Percentiles rank a stretch among this genome's conserved stretches.
Evolutionary conservation across 2,797 vertebrate genomes (phyloP).

Genomic region (Acipenser transmontanus): DNA sequence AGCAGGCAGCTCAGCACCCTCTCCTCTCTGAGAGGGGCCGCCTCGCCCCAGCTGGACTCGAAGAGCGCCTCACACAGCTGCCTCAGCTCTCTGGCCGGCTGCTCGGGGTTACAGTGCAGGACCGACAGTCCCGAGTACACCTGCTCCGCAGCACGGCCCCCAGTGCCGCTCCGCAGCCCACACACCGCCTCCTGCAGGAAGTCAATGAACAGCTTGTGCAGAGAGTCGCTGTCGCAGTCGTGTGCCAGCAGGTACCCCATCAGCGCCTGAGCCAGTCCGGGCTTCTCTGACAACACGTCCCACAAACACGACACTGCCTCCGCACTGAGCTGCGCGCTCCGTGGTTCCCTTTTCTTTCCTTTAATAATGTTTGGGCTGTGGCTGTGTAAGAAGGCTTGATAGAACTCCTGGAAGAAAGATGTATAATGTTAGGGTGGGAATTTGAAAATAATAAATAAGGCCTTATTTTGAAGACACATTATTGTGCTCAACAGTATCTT

Average conservation of each 20-base stretch:
- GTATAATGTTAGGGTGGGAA: too few species aligned
- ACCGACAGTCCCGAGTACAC: slow-evolving; percentile 66
- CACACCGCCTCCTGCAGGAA: slow-evolving; percentile 64
- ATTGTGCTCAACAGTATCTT: too few species aligned
- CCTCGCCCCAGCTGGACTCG: slow-evolving; percentile 54
- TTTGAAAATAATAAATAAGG: too few species aligned
- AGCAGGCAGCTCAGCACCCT: slow-evolving; percentile 71
- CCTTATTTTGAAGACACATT: too few species aligned
- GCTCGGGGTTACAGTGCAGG: slow-evolving; percentile 58
- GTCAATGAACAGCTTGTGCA: slow-evolving; percentile 70
- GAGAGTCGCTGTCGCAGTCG: slow-evolving; percentile 29
- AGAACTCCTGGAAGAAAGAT: slow-evolving; percentile 66
- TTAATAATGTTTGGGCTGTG: slow-evolving; percentile 36
- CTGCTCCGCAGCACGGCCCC: slow-evolving; percentile 47
- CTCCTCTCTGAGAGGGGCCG: slow-evolving; percentile 66
- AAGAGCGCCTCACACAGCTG: slow-evolving; percentile 74
- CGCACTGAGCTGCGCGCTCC: slow-evolving; percentile 41
- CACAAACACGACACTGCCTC: slow-evolving; percentile 62
- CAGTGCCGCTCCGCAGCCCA: slow-evolving; percentile 42
- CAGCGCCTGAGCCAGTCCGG: slow-evolving; percentile 66
- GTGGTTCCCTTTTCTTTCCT: slow-evolving; percentile 36
- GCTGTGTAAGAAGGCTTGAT: slow-evolving; percentile 56
- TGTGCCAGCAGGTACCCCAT: slow-evolving; percentile 59
- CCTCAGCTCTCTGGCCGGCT: slow-evolving; percentile 51
- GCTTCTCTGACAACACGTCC: slow-evolving; percentile 60